Evolutionary conservation across 2,113 vertebrate species (phyloP).

Genomic region (Scopus umbretta): DNA sequence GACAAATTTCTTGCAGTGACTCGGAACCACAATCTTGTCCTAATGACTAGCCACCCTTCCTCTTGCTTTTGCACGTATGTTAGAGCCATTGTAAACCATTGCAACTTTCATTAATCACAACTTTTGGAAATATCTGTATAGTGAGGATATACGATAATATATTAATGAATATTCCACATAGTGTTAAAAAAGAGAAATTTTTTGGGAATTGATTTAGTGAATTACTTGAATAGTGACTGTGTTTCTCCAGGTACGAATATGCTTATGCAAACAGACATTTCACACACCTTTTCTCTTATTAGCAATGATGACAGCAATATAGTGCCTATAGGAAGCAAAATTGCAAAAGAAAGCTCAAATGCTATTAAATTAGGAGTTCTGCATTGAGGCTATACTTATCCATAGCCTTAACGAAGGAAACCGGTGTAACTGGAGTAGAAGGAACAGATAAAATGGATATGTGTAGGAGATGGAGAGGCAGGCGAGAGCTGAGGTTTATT

Average conservation of each 20-base stretch:
- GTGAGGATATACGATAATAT: accelerated
- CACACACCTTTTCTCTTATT: neutral
- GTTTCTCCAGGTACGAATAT: neutral
- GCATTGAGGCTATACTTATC: neutral
- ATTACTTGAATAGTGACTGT: neutral
- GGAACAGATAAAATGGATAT: neutral
- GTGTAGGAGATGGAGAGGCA: neutral
- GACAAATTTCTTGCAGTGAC: neutral
- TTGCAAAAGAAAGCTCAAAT: neutral
- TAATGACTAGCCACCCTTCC: neutral
- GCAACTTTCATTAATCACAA: neutral
- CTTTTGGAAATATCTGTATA: neutral
- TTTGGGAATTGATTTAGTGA: neutral
- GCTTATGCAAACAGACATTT: neutral
- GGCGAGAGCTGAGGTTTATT: neutral
- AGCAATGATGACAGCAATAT: neutral
- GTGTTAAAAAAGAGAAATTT: neutral
- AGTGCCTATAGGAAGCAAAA: neutral
- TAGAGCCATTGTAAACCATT: neutral
- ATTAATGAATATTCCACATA: neutral
- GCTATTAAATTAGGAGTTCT: neutral
- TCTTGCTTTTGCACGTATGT: neutral
- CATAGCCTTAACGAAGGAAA: neutral
- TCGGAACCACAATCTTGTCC: neutral
- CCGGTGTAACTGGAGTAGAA: neutral